phyloP scores from a whole-genome alignment of 1,140 invertebrate species.

The Latrodectus geometricus region DNA sequence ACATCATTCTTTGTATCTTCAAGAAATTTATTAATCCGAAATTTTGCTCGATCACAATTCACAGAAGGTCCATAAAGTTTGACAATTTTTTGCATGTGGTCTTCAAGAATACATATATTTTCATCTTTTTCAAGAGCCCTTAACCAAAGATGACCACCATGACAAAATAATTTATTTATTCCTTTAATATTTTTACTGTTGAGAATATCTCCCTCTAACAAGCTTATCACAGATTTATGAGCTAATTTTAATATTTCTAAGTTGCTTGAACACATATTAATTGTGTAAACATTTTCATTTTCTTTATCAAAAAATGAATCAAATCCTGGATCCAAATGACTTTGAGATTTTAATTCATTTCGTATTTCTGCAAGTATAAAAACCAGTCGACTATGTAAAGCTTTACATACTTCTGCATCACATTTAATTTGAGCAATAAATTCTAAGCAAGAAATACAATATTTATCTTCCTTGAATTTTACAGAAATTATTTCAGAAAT shows the following conservation, averaged over 20 bases:
- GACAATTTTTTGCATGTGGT: background rate
- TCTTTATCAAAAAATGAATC: background rate
- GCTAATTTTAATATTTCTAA: background rate
- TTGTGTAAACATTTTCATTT: background rate
- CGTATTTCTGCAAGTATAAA: background rate
- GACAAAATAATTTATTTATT: slow-evolving; percentile 22
- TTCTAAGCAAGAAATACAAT: background rate
- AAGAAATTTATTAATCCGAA: slow-evolving; percentile 16
- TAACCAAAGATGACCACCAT: slow-evolving; percentile 34
- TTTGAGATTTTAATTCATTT: background rate
- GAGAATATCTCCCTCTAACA: slow-evolving; percentile 2
- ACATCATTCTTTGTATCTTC: slow-evolving; percentile 20
- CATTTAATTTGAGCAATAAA: slow-evolving; percentile 5
- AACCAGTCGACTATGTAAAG: background rate
- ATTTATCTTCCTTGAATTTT: background rate
- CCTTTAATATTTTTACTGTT: background rate
- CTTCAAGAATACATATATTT: slow-evolving; percentile 19
- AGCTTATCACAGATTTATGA: background rate
- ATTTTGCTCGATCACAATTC: slow-evolving; percentile 9
- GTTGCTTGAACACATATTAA: slow-evolving; percentile 2
- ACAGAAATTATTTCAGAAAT: background rate
- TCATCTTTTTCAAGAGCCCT: slow-evolving; percentile 6
- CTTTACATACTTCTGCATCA: slow-evolving; percentile 11
- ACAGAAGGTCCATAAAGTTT: slow-evolving; percentile 14
- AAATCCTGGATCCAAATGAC: slow-evolving; percentile 4